These are phyloP conservation scores for Myotis findleyi DNA, from an alignment of 2,797 vertebrate genomes.

Conservation along the genomic window DNA sequence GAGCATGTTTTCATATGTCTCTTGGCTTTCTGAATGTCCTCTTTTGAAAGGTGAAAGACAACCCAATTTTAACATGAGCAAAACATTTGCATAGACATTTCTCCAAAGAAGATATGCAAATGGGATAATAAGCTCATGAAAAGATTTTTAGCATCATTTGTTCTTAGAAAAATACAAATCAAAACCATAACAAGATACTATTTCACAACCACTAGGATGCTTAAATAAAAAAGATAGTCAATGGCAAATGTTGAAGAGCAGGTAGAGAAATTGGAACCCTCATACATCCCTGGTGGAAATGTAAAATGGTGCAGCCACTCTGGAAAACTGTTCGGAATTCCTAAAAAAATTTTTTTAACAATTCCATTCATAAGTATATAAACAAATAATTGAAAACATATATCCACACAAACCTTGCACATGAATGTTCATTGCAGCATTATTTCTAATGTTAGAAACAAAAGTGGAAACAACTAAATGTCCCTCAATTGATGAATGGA, in stretches of 20 bases:
- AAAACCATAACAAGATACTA: background rate
- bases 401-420: background rate
- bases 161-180: background rate
- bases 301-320: background rate
- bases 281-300: background rate
- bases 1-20: too few species aligned
- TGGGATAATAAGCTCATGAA: background rate
- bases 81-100: background rate
- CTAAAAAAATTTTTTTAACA: background rate
- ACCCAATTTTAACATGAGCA: background rate
- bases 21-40: too few species aligned
- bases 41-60: background rate
- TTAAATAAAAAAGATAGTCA: background rate
- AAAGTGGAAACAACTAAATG: background rate
- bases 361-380: background rate
- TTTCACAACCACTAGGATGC: background rate
- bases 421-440: background rate
- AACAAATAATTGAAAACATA: background rate
- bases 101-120: background rate
- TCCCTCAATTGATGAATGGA: background rate
- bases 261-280: background rate
- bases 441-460: background rate
- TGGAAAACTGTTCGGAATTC: background rate
- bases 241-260: background rate
- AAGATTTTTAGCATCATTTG: background rate